Evolutionary conservation across 2,888 invertebrate genomes (phyloP), one percentile per base, ranked within the genome.

Genomic region (Latheticus oryzae): DNA sequence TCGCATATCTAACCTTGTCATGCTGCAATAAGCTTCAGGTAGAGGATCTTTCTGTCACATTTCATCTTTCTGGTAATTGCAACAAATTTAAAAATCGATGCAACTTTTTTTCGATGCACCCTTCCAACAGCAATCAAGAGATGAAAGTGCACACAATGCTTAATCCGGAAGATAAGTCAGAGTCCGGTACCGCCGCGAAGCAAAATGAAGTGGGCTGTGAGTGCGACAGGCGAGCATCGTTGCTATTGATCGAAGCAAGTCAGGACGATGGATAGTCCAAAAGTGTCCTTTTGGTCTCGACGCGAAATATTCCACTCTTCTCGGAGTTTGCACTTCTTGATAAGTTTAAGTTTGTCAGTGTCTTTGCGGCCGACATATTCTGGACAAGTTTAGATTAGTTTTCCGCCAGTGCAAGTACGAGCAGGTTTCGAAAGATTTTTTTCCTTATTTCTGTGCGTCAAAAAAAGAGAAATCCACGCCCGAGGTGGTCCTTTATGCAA

Each of bases 191-290:
- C 35, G 40, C 26, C 24, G 54, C 12, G 28, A 11, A 40, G 37
- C 45, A 61, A 66, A 67, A 61, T 66, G 66, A 67, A 64, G 64
- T 62, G 64, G 61, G 61, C 60, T 53, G 59, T 62, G 35, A 66
- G 65, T 61, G 64, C 65, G 65, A 67, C 66, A 65, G 65, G 63
- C 58, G 64, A 67, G 62, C 63, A 61, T 66, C 64, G 45, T 28
- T 24, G 42, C 51, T 58, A 58, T 58, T 58, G 58, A 58, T 58
- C 58, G 53, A 42, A 8, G 35, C 48, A 38, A 30, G 53, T 26
- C 42, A 48, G 58, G 48, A 58, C 58, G 53, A 58, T 53, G 58
- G 47, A 58, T 54, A 38, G 58, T 32, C 33, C 48, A 47, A 48
- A 53, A 45, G 23, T 58, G 58, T 54, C 53, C 48, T 48, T n/a